Base-by-base conservation (phyloP, 2,797 vertebrate genomes). In the Huso huso region DNA sequence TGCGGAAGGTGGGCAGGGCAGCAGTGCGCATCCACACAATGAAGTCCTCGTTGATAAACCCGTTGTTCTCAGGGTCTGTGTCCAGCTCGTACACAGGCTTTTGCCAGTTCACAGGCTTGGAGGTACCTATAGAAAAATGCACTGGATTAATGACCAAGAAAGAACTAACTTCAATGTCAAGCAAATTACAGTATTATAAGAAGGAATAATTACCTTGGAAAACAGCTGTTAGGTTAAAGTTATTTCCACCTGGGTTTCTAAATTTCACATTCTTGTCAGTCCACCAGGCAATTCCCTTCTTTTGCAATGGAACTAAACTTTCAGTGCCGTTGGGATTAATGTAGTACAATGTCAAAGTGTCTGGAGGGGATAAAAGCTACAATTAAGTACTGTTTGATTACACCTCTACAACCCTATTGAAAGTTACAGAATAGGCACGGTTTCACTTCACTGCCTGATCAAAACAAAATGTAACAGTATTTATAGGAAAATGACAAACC, bases 21-120 rank as follows among this genome's bases (percentile, higher is more conserved):
- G 95, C 94, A 0, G 95, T 97, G 6, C 95, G 86, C 95, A 98
- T 98, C 95, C 95, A 98, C 63, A 98, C 95, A 3, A 98, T 97
- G 74, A 98, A 95, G 78, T 98, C 95, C 78, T 98, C 95, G 12
- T 98, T 97, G 77, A 97, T 91, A 66, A 98, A 98, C 65, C 95
- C 95, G 2, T 93, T 94, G 81, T 98, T 97, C 7, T 93, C 87
- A 0, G 71, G 10, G 10, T 87, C 81, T 0, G 71, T 0, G 79
- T 96, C 94, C 75, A 98, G 81, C 74, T 87, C 81, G 9, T 90
- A 97, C 6, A 96, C 95, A 1, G 92, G 85, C 65, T 83, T 86
- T 66, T 72, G 85, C 95, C 95, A 97, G 78, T 96, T 97, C 53
- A 96, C 72, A 51, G 95, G 95, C 73, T 96, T 94, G 6, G 86